Conservation (phyloP, 2,113 vertebrate species). For the Trichomycterus rosablanca region DNA sequence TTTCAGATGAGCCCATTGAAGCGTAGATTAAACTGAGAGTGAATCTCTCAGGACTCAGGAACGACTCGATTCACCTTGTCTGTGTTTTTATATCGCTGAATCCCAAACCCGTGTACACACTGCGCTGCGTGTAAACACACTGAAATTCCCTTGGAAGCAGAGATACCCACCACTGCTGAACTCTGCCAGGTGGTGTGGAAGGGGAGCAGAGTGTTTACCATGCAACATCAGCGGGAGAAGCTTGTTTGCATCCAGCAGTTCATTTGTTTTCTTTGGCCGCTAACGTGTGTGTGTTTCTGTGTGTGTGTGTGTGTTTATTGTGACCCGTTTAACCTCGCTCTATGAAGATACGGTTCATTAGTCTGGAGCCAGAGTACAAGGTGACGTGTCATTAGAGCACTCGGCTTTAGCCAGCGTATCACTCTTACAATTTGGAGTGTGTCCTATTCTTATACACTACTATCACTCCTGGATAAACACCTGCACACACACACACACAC, state of each 20-base stretch:
- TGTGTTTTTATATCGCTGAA: slow-evolving; percentile 1
- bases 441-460: not conserved
- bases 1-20: no score
- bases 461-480: slow-evolving; percentile 5
- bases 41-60: no score
- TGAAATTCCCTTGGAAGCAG: not conserved
- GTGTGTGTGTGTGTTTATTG: slow-evolving; percentile 21
- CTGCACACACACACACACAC: no score
- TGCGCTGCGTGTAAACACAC: slow-evolving; percentile 2
- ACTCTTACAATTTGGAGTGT: not conserved
- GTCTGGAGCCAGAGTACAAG: slow-evolving; percentile 44
- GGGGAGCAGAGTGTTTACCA: slow-evolving; percentile 49
- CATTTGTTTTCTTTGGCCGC: slow-evolving; percentile 48
- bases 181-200: slow-evolving; percentile 50
- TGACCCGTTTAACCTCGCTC: slow-evolving; percentile 41
- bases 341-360: slow-evolving; percentile 51
- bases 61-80: not conserved
- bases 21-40: no score
- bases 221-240: slow-evolving; percentile 29
- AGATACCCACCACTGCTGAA: slow-evolving; percentile 16
- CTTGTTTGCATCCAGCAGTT: slow-evolving; percentile 46
- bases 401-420: slow-evolving; percentile 30
- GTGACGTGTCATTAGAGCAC: slow-evolving; percentile 53
- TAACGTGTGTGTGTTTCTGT: not conserved
- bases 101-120: not conserved